phyloP scores from a whole-genome alignment of 2,113 vertebrate genomes.

The Amphilophus citrinellus region DNA sequence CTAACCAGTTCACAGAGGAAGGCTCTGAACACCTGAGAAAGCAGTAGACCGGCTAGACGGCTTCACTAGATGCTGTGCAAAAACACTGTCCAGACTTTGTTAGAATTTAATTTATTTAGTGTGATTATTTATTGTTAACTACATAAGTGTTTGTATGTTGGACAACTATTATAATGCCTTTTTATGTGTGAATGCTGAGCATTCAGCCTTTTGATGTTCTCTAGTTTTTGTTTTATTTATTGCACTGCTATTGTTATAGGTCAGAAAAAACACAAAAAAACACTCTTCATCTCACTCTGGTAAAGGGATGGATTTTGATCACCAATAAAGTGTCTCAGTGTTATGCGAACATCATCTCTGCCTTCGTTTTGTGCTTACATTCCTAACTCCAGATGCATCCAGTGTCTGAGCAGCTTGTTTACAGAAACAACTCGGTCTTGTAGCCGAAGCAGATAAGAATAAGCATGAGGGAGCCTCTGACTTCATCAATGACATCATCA shows the following conservation, averaged over 20 bases:
- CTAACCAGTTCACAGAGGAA: background rate
- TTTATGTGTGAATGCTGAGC: slow-evolving; percentile 55
- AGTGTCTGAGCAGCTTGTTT: slow-evolving; percentile 7
- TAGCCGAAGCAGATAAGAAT: slow-evolving; percentile 31
- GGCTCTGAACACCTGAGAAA: background rate
- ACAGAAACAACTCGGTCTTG: slow-evolving; percentile 10
- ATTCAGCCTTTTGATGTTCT: slow-evolving; percentile 49
- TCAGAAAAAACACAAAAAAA: slow-evolving; percentile 60
- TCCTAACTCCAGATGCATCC: slow-evolving; percentile 8
- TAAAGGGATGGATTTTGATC: slow-evolving; percentile 61
- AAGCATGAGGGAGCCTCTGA: slow-evolving; percentile 5
- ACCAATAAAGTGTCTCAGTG: slow-evolving; percentile 72
- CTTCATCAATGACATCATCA: background rate
- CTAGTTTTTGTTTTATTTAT: slow-evolving; percentile 72
- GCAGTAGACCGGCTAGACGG: slow-evolving; percentile 20
- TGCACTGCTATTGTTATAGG: slow-evolving; percentile 70
- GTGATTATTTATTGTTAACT: slow-evolving; percentile 74
- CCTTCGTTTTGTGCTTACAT: slow-evolving; percentile 31
- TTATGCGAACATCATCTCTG: slow-evolving; percentile 37
- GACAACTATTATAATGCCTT: slow-evolving; percentile 25
- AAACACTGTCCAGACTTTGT: slow-evolving; percentile 21
- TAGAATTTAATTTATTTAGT: slow-evolving; percentile 79
- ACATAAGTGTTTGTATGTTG: slow-evolving; percentile 45
- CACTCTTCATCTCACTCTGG: slow-evolving; percentile 41
- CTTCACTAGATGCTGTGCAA: slow-evolving; percentile 56